phyloP scores from a whole-genome alignment of 2,888 invertebrate genomes.

The Chrysina gloriosa region DNA sequence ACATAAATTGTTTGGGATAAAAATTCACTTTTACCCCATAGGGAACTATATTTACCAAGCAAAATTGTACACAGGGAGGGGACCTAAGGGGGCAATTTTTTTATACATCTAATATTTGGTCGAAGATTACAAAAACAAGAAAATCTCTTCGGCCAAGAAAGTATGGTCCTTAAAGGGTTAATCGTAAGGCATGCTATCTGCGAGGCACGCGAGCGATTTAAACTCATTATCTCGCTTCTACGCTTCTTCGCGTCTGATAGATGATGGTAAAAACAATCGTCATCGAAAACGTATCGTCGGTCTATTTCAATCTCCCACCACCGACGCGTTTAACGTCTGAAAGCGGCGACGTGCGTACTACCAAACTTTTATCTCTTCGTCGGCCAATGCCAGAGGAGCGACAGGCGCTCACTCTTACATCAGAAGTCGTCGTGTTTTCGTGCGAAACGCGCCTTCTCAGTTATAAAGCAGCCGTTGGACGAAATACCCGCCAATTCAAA shows the following conservation, averaged over 20 bases:
- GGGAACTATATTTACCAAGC: no score
- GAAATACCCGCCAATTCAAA: slow-evolving; percentile 30
- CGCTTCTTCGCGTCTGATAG: neutral
- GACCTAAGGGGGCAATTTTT: no score
- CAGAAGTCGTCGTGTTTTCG: slow-evolving; percentile 34
- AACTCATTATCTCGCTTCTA: neutral
- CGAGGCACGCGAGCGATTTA: neutral
- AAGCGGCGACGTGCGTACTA: slow-evolving; percentile 27
- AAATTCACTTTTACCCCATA: no score
- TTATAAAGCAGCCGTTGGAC: slow-evolving; percentile 17
- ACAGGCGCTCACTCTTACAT: slow-evolving; percentile 32
- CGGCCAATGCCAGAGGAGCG: slow-evolving; percentile 32
- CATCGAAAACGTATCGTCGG: neutral
- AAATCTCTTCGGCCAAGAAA: no score
- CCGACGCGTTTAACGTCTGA: slow-evolving; percentile 13
- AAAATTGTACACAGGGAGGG: no score
- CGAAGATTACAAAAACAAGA: no score
- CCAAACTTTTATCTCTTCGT: slow-evolving; percentile 36
- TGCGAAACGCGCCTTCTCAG: slow-evolving; percentile 31
- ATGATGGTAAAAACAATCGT: neutral
- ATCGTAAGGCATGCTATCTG: no score
- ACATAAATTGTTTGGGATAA: no score
- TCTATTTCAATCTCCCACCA: slow-evolving; percentile 17
- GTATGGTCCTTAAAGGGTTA: no score
- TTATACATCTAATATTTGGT: no score